Percentiles rank a stretch among this genome's conserved stretches.
Evolutionary conservation across 1,140 invertebrate genomes (phyloP).

Genomic region (Portunus trituberculatus): DNA sequence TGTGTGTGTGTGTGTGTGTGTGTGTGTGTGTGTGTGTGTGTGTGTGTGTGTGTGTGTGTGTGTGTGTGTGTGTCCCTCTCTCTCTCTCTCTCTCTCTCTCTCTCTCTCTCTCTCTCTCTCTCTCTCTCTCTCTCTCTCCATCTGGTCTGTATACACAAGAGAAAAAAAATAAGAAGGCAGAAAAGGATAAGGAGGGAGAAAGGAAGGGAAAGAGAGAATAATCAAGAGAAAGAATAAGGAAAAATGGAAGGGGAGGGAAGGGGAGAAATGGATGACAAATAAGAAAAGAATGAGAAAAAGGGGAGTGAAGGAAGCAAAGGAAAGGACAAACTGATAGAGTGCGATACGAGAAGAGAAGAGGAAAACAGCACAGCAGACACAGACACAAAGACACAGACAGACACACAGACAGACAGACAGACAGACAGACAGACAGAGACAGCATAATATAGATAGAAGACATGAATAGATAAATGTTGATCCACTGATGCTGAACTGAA

Average conservation of each 20-base stretch:
- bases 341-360: background rate
- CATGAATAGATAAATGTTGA: too few species aligned
- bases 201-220: background rate
- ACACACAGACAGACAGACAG: background rate
- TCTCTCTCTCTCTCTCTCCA: too few species aligned
- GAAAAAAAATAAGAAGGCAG: too few species aligned
- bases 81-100: too few species aligned
- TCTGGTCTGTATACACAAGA: too few species aligned
- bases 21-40: conserved; percentile 15
- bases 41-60: too few species aligned
- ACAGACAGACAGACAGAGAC: background rate
- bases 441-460: too few species aligned
- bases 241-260: background rate
- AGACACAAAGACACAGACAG: background rate
- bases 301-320: background rate
- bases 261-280: background rate
- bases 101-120: too few species aligned
- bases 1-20: conserved; percentile 20
- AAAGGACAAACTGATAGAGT: background rate
- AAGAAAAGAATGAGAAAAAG: background rate
- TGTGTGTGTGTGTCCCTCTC: too few species aligned
- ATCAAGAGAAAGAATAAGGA: background rate
- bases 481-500: too few species aligned
- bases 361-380: background rate
- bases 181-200: too few species aligned